Evolutionary conservation across 2,797 vertebrate genomes (phyloP), one percentile per base, ranked within the genome.

Genomic region (Leuciscus waleckii): DNA sequence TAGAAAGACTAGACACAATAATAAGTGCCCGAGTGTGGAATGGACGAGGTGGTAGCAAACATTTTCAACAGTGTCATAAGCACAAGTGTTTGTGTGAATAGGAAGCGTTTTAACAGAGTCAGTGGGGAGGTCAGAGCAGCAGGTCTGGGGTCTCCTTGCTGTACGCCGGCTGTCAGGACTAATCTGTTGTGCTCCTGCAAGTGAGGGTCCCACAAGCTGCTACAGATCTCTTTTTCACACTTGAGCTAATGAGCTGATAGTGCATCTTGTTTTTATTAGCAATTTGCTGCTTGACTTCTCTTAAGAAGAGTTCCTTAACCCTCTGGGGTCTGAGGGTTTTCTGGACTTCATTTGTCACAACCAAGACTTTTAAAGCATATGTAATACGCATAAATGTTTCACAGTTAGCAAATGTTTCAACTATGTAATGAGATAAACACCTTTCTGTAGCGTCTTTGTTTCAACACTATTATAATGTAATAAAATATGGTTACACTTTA

Each of bases 281-380:
- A 75, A 78, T 92, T 91, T 91, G 86, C 91, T 90, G 88, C 92
- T 88, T 92, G 91, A 90, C 89, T 94, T 94, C 90, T 87, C 82
- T 23, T 63, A 61, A 82, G 87, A 86, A 89, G 86, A 89, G 83
- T 88, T 69, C 35, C 69, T 68, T 70, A 73, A 78, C 82, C 74
- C 54, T 69, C n/a, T 29, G 61, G 13, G 5, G 61, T 63, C 13
- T 63, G 26, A 29, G 13, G 13, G 7, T 65, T 65, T 32, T 32
- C 14, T 32, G 29, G 63, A 32, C 14, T 32, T 29, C 8, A 65
- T 65, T 65, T 32, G 23, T 8, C 21, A 23, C 23, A 58, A n/a
- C 10, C 56, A 61, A 61, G 23, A 61, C 23, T 26, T 56, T 10
- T 11, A n/a, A 58, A 61, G 10, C 4, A 61, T 13, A 58, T 58